Conservation (phyloP, 1,140 invertebrate species). For the Drosophila ercepeae region DNA sequence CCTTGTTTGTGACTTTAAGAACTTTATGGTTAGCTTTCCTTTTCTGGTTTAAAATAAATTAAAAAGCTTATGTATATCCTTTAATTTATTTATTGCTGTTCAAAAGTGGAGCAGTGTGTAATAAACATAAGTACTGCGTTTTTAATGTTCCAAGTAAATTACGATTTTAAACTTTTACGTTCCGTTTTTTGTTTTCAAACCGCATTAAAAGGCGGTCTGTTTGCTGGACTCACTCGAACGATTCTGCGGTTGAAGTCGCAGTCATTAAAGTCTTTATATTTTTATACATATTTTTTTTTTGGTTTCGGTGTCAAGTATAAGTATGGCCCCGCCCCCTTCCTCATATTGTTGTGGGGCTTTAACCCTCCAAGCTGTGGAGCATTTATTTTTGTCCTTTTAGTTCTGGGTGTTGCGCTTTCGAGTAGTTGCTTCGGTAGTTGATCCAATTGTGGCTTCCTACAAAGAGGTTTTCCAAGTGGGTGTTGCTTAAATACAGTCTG, state of each 20-base stretch:
- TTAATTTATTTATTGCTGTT: conserved; percentile 5
- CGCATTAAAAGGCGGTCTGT: conserved; percentile 1
- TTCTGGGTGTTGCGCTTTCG: conserved; percentile 1
- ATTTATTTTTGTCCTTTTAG: conserved; percentile 27
- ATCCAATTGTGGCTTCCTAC: background rate
- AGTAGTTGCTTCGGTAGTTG: background rate
- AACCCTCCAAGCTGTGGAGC: conserved; percentile 25
- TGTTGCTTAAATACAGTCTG: background rate
- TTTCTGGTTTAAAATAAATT: background rate
- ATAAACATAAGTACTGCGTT: background rate
- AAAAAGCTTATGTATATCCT: background rate
- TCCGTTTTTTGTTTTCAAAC: background rate
- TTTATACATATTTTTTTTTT: conserved; percentile 18
- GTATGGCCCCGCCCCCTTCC: conserved; percentile 10
- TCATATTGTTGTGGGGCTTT: conserved; percentile 23
- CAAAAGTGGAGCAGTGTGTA: background rate
- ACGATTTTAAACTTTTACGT: background rate
- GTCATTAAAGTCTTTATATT: conserved; percentile 35
- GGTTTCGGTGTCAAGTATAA: conserved; percentile 52
- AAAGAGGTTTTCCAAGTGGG: background rate
- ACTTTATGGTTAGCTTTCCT: too few species aligned
- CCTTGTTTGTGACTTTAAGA: too few species aligned
- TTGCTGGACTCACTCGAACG: conserved; percentile 11
- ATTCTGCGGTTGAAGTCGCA: conserved; percentile 31
- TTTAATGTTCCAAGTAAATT: conserved; percentile 4